Evolutionary conservation across 2,113 vertebrate genomes (phyloP), one percentile per base, ranked within the genome.

Genomic region (Speoplatyrhinus poulsoni): DNA sequence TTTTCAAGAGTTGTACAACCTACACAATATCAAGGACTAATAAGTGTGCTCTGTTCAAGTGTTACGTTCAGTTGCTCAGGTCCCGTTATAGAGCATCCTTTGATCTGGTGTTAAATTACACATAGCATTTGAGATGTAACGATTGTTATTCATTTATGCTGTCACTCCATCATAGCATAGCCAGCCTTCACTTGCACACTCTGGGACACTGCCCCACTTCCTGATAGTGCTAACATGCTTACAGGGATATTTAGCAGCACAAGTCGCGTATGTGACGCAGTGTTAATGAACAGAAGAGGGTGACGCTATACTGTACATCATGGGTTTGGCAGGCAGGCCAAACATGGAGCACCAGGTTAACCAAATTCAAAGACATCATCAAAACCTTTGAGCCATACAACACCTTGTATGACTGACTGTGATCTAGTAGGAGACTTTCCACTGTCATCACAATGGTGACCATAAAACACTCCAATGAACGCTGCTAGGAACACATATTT

Each of bases 21-120:
- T 67, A 58, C 13, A 76, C 60, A 52, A 41, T 67, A 83, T 73
- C 62, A 66, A 26, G 80, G 73, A 77, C 78, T 82, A 79, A 86
- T 89, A 86, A 82, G 69, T 86, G 80, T 76, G 76, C 77, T 61
- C 2, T 75, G 53, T 77, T 81, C 61, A 88, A 89, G 88, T 84
- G 86, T 88, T 74, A 85, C 74, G 54, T 83, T 81, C 36, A 41
- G 36, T 41, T 41, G 36, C 7, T 41, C 36, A 41, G 36, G 36
- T 41, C 4, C 7, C 1, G 36, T 41, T 41, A 41, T 41, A 41
- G 36, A 41, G 36, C 36, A 5, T 41, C 4, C 36, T 6, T 8
- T 6, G 36, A 41, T 41, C 36, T 41, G 36, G 36, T 41, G 36
- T 41, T 41, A 5, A 41, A 8, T 9, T 50, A 50, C 49, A 50